Percentiles rank a stretch among this genome's conserved stretches.
These are phyloP conservation scores for Tenualosa thibaudeaui DNA, from an alignment of 2,797 vertebrate species.

Conservation along the genomic window DNA sequence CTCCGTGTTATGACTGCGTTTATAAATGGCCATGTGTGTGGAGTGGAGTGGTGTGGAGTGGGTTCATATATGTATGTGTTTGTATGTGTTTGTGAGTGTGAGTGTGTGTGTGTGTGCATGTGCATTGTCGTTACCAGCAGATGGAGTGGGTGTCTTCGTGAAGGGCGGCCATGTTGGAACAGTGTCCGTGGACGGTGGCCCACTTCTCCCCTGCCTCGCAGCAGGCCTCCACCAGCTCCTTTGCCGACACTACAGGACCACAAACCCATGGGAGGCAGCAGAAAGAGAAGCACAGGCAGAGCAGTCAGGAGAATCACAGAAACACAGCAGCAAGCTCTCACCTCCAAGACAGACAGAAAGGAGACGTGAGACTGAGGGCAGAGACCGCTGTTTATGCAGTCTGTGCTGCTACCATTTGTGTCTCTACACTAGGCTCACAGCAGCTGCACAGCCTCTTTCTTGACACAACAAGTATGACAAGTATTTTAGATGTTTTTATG, in stretches of 20 bases:
- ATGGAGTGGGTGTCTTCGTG: conserved; percentile 71
- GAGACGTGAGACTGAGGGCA: too few relatives aligned
- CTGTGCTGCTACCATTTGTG: neutral
- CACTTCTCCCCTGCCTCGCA: conserved; percentile 90
- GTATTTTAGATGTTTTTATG: too few relatives aligned
- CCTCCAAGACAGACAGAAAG: too few relatives aligned
- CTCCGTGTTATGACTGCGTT: neutral
- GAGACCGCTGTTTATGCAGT: too few relatives aligned
- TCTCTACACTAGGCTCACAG: neutral
- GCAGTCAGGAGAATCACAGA: neutral
- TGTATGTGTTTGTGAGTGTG: neutral
- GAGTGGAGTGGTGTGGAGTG: neutral
- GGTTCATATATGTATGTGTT: neutral
- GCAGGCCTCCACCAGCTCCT: conserved; percentile 84
- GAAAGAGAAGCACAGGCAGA: neutral
- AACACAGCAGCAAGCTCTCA: neutral
- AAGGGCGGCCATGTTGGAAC: conserved; percentile 77
- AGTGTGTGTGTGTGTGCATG: neutral
- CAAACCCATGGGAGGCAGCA: conserved; percentile 13
- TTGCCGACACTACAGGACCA: conserved; percentile 73
- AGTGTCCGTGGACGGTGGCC: conserved; percentile 85
- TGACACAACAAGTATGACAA: too few relatives aligned
- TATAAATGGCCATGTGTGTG: neutral
- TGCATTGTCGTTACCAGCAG: conserved; percentile 80
- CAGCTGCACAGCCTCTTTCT: too few relatives aligned